These are phyloP conservation scores for Pithys albifrons DNA, from an alignment of 2,113 vertebrate species.

Conservation along the genomic window DNA sequence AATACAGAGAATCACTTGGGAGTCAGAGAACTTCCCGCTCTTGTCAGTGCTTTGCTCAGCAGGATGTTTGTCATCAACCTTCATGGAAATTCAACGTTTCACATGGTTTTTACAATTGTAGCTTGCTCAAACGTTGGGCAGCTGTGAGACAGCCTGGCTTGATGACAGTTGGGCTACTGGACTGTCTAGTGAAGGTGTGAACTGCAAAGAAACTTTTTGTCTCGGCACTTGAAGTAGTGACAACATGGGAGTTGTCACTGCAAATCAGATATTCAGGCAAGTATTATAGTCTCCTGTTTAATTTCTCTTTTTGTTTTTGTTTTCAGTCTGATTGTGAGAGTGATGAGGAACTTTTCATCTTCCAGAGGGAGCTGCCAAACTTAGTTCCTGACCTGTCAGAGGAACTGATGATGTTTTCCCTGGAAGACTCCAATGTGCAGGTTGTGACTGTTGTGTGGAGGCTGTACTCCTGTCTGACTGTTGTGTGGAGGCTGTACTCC, in stretches of 20 bases:
- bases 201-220: background rate
- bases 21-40: background rate
- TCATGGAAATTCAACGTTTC: fast-evolving
- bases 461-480: background rate
- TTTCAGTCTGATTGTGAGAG: constrained; percentile 77
- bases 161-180: background rate
- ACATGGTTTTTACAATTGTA: background rate
- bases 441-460: constrained; percentile 15
- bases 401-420: constrained; percentile 51
- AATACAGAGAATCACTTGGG: background rate
- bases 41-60: background rate
- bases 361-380: constrained; percentile 69
- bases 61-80: background rate
- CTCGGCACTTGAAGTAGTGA: background rate
- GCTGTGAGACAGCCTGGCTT: background rate
- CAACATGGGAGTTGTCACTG: background rate
- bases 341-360: constrained; percentile 74
- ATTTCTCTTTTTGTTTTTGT: background rate
- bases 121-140: background rate
- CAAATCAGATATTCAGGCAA: background rate
- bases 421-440: constrained; percentile 56
- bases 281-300: background rate
- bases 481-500: background rate
- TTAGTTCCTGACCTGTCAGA: constrained; percentile 72
- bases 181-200: background rate